Conservation (phyloP, 2,113 vertebrate genomes). For the Alces alces region DNA sequence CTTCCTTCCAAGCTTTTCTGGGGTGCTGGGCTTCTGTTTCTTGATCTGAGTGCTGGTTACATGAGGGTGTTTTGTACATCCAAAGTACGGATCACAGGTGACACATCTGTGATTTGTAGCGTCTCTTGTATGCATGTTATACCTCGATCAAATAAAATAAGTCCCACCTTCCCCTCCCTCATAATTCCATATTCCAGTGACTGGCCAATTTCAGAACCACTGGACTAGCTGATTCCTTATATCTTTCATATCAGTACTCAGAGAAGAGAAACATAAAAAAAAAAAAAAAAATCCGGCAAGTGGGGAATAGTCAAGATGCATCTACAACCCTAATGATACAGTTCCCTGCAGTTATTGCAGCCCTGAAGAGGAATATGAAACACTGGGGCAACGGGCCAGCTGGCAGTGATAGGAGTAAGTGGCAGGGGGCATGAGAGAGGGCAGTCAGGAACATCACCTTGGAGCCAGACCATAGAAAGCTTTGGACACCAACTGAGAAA, state of each 20-base stretch:
- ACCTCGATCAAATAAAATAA: neutral
- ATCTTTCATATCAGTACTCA: neutral
- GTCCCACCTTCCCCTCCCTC: neutral
- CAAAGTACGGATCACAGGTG: neutral
- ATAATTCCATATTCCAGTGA: neutral
- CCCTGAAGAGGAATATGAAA: neutral
- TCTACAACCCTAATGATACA: neutral
- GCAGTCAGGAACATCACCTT: neutral
- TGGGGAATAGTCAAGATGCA: neutral
- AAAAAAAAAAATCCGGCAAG: neutral
- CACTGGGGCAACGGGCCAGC: neutral
- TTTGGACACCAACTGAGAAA: neutral
- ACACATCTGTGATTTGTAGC: neutral
- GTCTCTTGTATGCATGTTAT: neutral
- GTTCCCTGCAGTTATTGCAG: neutral
- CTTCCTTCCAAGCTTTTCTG: neutral
- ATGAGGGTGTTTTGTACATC: neutral
- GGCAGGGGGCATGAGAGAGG: neutral
- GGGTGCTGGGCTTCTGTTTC: neutral
- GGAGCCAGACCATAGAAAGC: neutral
- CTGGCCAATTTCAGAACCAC: neutral
- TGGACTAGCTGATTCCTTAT: neutral
- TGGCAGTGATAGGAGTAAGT: neutral
- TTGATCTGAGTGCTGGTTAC: neutral
- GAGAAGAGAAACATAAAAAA: neutral